Percentiles rank a stretch among this genome's conserved stretches.
These are phyloP conservation scores for Saxidomus purpurata DNA, from an alignment of 1,140 invertebrate species.

Conservation along the genomic window DNA sequence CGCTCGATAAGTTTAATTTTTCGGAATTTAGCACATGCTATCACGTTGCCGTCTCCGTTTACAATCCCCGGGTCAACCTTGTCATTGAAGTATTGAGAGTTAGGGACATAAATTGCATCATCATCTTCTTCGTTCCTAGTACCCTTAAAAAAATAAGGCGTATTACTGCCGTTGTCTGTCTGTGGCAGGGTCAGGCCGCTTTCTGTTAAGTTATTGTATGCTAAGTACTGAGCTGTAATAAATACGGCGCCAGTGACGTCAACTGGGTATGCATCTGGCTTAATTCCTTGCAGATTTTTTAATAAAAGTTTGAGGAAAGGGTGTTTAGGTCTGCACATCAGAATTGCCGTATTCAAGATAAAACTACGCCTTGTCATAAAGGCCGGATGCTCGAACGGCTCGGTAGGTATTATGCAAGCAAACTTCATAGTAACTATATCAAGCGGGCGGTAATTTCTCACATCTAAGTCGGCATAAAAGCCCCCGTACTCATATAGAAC, in stretches of 20 bases:
- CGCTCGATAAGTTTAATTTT: not conserved
- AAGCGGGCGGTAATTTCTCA: conserved; percentile 74
- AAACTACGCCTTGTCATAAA: conserved; percentile 69
- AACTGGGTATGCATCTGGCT: not conserved
- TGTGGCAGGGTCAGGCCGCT: not conserved
- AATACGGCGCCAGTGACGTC: not conserved
- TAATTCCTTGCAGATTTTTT: conserved; percentile 66
- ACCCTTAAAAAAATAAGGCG: not conserved
- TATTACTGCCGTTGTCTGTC: not conserved
- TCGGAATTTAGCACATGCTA: not conserved
- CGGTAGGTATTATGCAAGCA: conserved; percentile 77
- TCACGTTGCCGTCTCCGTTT: not conserved
- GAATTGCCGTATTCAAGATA: conserved; percentile 77
- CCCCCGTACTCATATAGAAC: conserved; percentile 80
- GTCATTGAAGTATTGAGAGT: conserved; percentile 33
- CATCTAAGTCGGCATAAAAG: conserved; percentile 80
- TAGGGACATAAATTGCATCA: conserved; percentile 16
- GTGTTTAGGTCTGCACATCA: conserved; percentile 76
- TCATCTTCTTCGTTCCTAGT: not conserved
- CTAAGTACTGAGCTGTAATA: not conserved
- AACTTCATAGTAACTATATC: conserved; percentile 70
- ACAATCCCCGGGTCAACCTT: not conserved
- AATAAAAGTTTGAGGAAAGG: conserved; percentile 78
- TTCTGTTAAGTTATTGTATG: not conserved
- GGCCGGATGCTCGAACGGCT: conserved; percentile 78